A percentile compares a stretch with the other conserved stretches of the same genome.
Evolutionary conservation across 2,797 vertebrate species (phyloP).

Genomic region (Cossypha caffra): DNA sequence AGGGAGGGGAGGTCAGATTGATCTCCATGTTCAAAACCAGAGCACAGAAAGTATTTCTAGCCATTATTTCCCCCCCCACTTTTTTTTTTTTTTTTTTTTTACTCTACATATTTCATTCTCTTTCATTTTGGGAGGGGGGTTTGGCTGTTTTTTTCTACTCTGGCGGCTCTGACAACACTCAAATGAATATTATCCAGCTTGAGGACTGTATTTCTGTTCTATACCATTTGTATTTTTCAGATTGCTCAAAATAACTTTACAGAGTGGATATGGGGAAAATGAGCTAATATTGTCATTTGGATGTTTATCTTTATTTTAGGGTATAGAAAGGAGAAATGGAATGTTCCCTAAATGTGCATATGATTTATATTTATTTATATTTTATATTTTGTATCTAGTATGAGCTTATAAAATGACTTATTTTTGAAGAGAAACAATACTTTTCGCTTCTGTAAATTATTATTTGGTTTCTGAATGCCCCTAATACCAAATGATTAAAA

Average conservation of each 20-base stretch:
- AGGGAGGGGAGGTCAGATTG: neutral
- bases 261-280: neutral
- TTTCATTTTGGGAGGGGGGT: neutral
- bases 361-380: neutral
- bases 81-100: neutral
- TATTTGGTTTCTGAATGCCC: neutral
- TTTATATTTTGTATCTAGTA: neutral
- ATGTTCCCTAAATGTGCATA: accelerated
- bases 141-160: neutral
- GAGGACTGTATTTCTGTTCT: neutral
- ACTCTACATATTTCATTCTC: neutral
- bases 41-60: neutral
- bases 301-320: neutral
- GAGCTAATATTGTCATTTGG: neutral
- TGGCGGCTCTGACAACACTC: neutral
- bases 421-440: neutral
- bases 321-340: neutral
- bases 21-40: neutral
- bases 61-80: accelerated
- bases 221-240: neutral
- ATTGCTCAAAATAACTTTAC: neutral
- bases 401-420: neutral
- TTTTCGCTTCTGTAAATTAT: neutral
- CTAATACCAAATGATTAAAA: neutral
- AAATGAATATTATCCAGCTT: neutral